A percentile compares a stretch with the other conserved stretches of the same genome.
Conservation (phyloP, 2,888 invertebrate species). For the Eupithecia vulgata region DNA sequence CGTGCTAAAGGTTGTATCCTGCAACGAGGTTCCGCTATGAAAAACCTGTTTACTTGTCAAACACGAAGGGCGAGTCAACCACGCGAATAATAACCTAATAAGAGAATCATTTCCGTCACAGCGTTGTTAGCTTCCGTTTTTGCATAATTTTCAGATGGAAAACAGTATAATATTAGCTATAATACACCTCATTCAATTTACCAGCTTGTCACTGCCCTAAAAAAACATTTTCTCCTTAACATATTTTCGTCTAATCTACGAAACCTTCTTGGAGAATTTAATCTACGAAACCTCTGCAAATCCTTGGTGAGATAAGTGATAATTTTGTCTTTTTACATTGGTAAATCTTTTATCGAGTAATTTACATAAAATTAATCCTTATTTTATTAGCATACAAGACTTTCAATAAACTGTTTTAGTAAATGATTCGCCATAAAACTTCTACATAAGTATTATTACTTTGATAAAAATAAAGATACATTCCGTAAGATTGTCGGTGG, state of each 20-base stretch:
- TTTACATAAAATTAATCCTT: too few species aligned
- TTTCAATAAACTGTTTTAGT: too few species aligned
- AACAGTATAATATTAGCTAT: constrained; percentile 2
- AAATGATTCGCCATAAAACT: too few species aligned
- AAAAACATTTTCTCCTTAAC: neutral
- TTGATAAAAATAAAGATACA: too few species aligned
- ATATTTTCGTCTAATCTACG: neutral
- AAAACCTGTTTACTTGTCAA: constrained; percentile 50
- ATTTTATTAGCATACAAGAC: too few species aligned
- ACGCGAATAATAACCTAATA: constrained; percentile 59
- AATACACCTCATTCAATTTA: constrained; percentile 7
- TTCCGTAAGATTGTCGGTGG: too few species aligned
- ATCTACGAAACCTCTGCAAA: too few species aligned
- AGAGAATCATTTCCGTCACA: constrained; percentile 57
- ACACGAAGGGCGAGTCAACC: constrained; percentile 58
- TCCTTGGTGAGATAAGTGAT: too few species aligned
- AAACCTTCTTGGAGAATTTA: neutral
- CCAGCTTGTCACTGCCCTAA: neutral
- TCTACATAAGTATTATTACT: too few species aligned
- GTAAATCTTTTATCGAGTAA: too few species aligned
- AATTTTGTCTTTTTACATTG: too few species aligned
- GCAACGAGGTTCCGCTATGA: constrained; percentile 56
- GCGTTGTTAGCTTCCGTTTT: constrained; percentile 26
- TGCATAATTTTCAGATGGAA: constrained; percentile 26
- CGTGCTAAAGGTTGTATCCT: neutral